Conservation (phyloP, 2,888 invertebrate genomes). For the Bellardia pandia region DNA sequence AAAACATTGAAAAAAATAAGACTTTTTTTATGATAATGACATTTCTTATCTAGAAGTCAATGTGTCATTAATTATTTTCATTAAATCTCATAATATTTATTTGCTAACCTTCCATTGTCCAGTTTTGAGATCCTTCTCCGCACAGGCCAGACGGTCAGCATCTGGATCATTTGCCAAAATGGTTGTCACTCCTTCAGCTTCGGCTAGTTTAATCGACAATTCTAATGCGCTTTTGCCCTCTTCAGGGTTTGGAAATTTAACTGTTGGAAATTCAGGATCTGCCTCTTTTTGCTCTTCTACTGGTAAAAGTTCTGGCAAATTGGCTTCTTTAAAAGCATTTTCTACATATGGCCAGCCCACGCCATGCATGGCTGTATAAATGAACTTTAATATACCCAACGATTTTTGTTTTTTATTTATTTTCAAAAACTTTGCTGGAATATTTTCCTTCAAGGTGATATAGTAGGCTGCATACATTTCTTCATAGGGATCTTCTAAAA, state of each 20-base stretch:
- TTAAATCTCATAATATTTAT: no score
- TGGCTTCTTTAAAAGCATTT: conserved; percentile 90
- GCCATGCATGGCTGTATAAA: conserved; percentile 99
- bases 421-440: conserved; percentile 85
- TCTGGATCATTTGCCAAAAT: conserved; percentile 99
- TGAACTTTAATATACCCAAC: conserved; percentile 86
- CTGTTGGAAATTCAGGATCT: conserved; percentile 98
- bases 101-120: conserved; percentile 77
- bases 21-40: no score
- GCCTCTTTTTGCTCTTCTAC: conserved; percentile 91
- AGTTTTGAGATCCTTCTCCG: conserved; percentile 88
- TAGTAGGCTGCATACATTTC: conserved; percentile 89
- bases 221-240: conserved; percentile 93
- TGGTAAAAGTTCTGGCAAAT: conserved; percentile 86
- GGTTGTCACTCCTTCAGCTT: conserved; percentile 87
- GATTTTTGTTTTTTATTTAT: conserved; percentile 84
- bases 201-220: conserved; percentile 91
- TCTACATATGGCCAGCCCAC: conserved; percentile 93
- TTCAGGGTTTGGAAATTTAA: conserved; percentile 99
- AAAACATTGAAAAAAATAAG: no score
- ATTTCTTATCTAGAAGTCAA: no score
- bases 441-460: conserved; percentile 85
- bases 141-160: conserved; percentile 97
- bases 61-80: no score
- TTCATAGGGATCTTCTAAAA: conserved; percentile 89